A percentile compares a stretch with the other conserved stretches of the same genome.
Evolutionary conservation across 2,113 vertebrate species (phyloP).

Genomic region (Crotalus horridus): DNA sequence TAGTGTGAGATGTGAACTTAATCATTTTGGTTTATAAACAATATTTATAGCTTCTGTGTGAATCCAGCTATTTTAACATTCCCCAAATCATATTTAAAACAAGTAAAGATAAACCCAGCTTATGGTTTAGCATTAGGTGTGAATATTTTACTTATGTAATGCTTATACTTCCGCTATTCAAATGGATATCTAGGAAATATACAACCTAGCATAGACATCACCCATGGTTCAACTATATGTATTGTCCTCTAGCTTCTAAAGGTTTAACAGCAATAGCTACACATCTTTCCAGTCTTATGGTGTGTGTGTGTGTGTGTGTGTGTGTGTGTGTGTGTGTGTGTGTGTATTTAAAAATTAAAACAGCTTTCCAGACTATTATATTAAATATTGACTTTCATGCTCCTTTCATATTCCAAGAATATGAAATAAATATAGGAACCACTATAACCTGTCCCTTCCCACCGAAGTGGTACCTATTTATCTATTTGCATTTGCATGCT

Average conservation of each 20-base stretch:
- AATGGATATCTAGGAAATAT: neutral
- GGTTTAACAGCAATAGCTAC: neutral
- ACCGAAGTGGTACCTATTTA: too few relatives aligned
- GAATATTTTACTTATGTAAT: neutral
- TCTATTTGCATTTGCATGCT: too few relatives aligned
- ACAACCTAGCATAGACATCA: neutral
- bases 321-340: too few relatives aligned
- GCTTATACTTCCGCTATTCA: neutral
- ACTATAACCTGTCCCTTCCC: neutral
- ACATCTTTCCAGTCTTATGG: neutral
- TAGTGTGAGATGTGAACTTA: too few relatives aligned
- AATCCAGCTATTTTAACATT: too few relatives aligned
- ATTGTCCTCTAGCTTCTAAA: neutral
- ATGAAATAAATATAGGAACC: neutral
- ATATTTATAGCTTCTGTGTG: too few relatives aligned
- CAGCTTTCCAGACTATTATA: neutral
- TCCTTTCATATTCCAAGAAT: neutral
- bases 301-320: too few relatives aligned
- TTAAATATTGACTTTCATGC: neutral
- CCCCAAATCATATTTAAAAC: too few relatives aligned
- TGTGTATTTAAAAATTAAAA: neutral
- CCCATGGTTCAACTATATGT: neutral
- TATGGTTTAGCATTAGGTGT: too few relatives aligned
- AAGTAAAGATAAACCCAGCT: too few relatives aligned
- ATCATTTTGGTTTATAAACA: too few relatives aligned